phyloP scores from a whole-genome alignment of 2,797 vertebrate genomes.

The Sebastes oblongus region DNA sequence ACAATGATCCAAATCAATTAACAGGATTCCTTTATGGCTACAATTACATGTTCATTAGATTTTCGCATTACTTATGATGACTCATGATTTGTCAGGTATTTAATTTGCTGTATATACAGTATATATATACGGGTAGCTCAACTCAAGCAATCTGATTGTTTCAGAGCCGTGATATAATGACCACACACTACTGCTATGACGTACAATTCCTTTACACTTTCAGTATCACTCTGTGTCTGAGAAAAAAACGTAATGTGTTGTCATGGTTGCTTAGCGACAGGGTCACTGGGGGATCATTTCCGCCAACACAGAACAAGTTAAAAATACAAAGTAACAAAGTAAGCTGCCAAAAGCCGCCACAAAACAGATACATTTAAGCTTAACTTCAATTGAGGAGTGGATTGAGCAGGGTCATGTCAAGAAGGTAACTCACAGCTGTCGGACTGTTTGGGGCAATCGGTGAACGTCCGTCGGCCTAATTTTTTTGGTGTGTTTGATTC shows the following conservation, averaged over 20 bases:
- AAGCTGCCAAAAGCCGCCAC: too few species aligned
- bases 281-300: neutral
- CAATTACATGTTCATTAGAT: neutral
- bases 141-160: neutral
- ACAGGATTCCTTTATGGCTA: neutral
- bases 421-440: too few species aligned
- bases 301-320: too few species aligned
- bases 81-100: neutral
- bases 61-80: neutral
- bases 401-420: neutral
- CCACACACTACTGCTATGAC: neutral
- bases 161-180: rapidly evolving
- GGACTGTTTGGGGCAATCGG: too few species aligned
- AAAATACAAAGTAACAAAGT: too few species aligned
- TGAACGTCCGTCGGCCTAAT: rapidly evolving
- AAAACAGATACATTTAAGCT: rapidly evolving
- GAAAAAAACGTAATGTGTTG: neutral
- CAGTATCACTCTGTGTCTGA: neutral
- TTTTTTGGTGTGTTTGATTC: too few species aligned
- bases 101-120: neutral
- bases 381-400: rapidly evolving
- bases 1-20: neutral
- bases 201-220: neutral
- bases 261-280: neutral
- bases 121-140: rapidly evolving